phyloP scores from a whole-genome alignment of 2,888 invertebrate species.

The Pegoplata infirma region DNA sequence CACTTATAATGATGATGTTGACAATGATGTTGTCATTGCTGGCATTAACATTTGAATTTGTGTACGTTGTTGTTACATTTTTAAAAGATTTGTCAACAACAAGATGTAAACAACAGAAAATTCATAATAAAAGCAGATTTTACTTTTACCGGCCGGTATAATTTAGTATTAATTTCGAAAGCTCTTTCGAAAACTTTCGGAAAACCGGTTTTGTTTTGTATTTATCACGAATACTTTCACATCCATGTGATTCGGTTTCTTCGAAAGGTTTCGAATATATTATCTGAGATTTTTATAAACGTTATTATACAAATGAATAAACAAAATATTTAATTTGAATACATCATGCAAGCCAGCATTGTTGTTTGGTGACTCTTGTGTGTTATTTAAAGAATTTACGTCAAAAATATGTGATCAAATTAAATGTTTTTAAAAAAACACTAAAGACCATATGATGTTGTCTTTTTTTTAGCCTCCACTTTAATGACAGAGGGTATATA shows the following conservation, averaged over 20 bases:
- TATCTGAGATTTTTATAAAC: neutral
- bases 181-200: neutral
- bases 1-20: neutral
- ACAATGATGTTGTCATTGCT: constrained; percentile 19
- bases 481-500: no score
- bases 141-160: constrained; percentile 23
- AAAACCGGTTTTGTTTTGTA: constrained; percentile 2
- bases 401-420: constrained; percentile 22
- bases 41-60: neutral
- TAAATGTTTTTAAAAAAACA: neutral
- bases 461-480: no score
- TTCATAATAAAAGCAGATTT: neutral
- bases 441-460: no score
- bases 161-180: constrained; percentile 2
- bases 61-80: neutral
- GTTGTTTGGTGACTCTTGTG: constrained; percentile 14
- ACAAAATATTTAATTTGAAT: neutral
- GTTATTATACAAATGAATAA: no score
- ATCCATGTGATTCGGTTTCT: neutral
- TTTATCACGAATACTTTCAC: neutral
- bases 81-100: neutral
- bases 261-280: neutral
- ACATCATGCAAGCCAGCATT: neutral
- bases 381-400: constrained; percentile 41
- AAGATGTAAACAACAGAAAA: neutral